Conservation (phyloP, 2,797 vertebrate genomes). For the Ceyx erithaca region DNA sequence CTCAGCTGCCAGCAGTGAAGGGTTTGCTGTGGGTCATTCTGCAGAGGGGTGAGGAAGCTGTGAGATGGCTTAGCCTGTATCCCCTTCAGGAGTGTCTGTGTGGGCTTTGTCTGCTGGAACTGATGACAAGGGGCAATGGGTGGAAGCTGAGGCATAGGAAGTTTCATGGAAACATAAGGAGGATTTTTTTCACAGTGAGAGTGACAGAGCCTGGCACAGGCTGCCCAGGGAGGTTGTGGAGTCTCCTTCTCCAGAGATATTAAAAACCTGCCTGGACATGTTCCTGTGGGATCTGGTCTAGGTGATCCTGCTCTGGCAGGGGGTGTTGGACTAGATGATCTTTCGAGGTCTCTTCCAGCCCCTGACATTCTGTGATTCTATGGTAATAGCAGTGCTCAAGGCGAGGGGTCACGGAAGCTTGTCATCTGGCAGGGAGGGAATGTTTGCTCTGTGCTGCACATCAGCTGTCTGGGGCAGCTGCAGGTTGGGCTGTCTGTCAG, state of each 20-base stretch:
- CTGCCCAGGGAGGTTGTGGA: too few relatives aligned
- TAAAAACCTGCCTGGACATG: too few relatives aligned
- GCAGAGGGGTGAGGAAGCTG: neutral
- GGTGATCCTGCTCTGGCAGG: too few relatives aligned
- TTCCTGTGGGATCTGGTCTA: too few relatives aligned
- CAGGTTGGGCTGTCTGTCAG: neutral
- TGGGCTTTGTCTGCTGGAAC: neutral
- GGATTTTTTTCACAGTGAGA: too few relatives aligned
- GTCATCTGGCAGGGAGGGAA: neutral
- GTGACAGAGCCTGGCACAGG: too few relatives aligned
- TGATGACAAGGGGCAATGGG: neutral
- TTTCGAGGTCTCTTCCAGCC: too few relatives aligned
- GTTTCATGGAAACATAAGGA: too few relatives aligned
- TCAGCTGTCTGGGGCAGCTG: neutral
- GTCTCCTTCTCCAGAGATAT: too few relatives aligned
- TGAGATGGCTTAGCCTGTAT: neutral
- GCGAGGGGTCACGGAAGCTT: neutral
- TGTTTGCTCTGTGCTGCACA: fast-evolving
- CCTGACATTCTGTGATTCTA: too few relatives aligned
- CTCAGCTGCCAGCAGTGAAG: fast-evolving
- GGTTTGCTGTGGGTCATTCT: neutral
- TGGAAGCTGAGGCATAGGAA: too few relatives aligned
- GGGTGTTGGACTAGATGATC: too few relatives aligned
- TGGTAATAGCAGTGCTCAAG: neutral
- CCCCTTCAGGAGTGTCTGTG: fast-evolving